These are phyloP conservation scores for Drosophila guanche DNA, from an alignment of 1,140 invertebrate genomes.

Conservation along the genomic window DNA sequence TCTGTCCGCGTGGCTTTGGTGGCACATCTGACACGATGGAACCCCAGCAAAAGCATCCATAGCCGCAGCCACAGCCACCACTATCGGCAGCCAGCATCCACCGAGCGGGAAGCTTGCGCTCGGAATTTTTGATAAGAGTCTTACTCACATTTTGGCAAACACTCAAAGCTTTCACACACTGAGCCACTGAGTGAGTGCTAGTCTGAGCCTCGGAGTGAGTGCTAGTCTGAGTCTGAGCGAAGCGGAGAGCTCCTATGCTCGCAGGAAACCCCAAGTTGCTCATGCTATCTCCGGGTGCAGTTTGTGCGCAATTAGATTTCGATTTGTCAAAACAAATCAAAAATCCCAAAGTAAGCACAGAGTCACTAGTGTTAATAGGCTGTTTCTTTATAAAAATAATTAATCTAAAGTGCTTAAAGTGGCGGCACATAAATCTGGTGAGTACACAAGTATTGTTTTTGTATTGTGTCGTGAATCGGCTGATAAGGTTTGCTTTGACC, in stretches of 20 bases:
- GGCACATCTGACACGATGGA: conserved; percentile 44
- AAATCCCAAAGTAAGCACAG: background rate
- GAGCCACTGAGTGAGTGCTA: too few species aligned
- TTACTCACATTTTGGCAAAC: conserved; percentile 19
- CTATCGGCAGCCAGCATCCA: conserved; percentile 7
- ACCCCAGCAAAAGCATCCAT: conserved; percentile 6
- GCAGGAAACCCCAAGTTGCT: background rate
- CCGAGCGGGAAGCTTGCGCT: conserved; percentile 45
- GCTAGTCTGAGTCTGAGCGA: background rate
- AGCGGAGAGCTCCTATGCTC: background rate
- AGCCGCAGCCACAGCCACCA: conserved; percentile 17
- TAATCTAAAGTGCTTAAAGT: conserved; percentile 26
- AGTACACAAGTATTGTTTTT: background rate
- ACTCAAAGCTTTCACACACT: background rate
- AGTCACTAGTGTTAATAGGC: conserved; percentile 3
- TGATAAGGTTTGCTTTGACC: conserved; percentile 1
- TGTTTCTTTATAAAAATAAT: background rate
- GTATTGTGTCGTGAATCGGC: background rate
- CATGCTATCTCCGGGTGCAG: background rate
- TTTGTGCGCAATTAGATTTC: conserved; percentile 29
- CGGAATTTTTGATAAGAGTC: conserved; percentile 54
- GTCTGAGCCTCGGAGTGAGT: background rate
- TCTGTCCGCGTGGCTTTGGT: conserved; percentile 11
- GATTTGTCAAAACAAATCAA: conserved; percentile 33
- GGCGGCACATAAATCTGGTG: conserved; percentile 16